Percentiles rank a stretch among this genome's conserved stretches.
phyloP scores from a whole-genome alignment of 2,888 invertebrate species.

The Tigriopus californicus region DNA sequence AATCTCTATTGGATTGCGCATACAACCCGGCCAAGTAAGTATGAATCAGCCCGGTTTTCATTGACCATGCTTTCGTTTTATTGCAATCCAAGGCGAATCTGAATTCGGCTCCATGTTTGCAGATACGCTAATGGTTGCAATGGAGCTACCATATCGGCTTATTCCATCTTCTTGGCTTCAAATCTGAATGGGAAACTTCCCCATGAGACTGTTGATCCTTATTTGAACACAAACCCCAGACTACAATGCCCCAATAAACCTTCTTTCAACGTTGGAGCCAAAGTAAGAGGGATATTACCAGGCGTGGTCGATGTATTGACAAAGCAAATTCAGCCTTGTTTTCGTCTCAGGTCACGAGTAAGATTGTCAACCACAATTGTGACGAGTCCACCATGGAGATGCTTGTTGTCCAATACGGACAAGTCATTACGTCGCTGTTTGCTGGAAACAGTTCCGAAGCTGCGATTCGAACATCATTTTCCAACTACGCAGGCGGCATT shows the following conservation, averaged over 20 bases:
- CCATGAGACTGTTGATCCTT: slow-evolving; percentile 6
- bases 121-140: not conserved
- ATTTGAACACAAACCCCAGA: not conserved
- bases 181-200: not conserved
- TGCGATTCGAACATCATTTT: too few species aligned
- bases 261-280: slow-evolving; percentile 1
- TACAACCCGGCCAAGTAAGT: not conserved
- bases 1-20: slow-evolving; percentile 2
- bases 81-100: too few species aligned
- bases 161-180: not conserved
- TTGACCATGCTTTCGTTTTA: too few species aligned
- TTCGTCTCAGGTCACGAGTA: too few species aligned
- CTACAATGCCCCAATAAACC: not conserved
- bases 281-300: not conserved
- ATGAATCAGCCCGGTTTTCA: too few species aligned
- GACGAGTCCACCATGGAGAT: not conserved
- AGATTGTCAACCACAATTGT: not conserved
- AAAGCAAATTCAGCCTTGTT: too few species aligned
- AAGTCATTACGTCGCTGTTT: too few species aligned
- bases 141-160: not conserved
- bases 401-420: too few species aligned
- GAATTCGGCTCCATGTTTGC: too few species aligned
- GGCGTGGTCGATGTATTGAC: too few species aligned
- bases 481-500: too few species aligned
- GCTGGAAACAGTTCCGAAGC: too few species aligned